Evolutionary conservation across 2,797 vertebrate species (phyloP).

Genomic region (Halcyon badia): DNA sequence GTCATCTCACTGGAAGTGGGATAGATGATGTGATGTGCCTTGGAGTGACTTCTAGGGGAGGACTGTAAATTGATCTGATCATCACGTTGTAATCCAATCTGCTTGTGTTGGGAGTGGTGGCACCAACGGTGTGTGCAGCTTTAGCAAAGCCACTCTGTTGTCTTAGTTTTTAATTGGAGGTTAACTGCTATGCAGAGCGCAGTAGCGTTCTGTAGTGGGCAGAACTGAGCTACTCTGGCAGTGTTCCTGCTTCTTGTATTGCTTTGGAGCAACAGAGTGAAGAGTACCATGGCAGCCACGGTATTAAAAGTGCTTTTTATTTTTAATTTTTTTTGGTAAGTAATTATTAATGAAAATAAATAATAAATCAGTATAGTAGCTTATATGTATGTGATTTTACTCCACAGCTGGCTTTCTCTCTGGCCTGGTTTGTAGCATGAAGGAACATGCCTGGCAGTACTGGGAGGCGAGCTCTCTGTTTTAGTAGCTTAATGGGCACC

Average conservation of each 20-base stretch:
- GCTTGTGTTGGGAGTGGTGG: background rate
- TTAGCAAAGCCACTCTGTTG: background rate
- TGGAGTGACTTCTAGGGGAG: background rate
- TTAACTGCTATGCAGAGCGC: background rate
- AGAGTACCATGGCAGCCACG: background rate
- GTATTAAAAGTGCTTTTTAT: constrained; percentile 1
- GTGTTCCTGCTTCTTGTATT: background rate
- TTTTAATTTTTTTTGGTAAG: background rate
- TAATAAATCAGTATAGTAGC: constrained; percentile 29
- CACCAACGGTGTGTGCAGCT: background rate
- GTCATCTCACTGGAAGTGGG: background rate
- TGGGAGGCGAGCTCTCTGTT: background rate
- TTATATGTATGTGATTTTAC: constrained; percentile 2
- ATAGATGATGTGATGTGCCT: background rate
- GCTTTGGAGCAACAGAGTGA: background rate
- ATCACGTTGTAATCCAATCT: rapidly evolving
- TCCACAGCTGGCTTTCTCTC: background rate
- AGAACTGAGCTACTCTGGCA: background rate
- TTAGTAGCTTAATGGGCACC: background rate
- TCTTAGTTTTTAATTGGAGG: background rate
- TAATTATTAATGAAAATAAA: constrained; percentile 50
- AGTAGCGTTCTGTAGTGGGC: background rate
- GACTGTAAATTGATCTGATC: background rate
- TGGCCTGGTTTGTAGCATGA: background rate
- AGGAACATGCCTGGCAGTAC: background rate